Evolutionary conservation across 2,113 vertebrate species (phyloP).

Genomic region (Opisthocomus hoazin): DNA sequence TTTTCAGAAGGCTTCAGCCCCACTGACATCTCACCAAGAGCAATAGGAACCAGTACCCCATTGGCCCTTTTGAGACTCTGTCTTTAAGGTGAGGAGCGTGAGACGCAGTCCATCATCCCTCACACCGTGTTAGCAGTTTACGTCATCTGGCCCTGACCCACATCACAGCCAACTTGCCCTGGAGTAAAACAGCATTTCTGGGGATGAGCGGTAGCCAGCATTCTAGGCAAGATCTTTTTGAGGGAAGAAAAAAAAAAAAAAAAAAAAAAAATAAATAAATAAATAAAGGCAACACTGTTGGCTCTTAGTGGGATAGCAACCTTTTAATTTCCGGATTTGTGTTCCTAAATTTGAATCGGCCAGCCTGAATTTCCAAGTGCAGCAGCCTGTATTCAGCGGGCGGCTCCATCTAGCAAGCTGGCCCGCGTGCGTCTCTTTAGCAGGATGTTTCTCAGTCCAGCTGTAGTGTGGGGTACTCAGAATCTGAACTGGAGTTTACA

Average conservation of each 20-base stretch:
- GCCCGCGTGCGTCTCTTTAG: constrained; percentile 36
- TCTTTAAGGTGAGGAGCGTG: background rate
- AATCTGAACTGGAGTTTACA: constrained; percentile 72
- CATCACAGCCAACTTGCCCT: background rate
- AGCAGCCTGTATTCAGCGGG: constrained; percentile 60
- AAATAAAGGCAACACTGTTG: constrained; percentile 23
- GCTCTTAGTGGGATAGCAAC: constrained; percentile 61
- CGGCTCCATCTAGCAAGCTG: constrained; percentile 29
- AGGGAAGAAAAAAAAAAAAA: background rate
- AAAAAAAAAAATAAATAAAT: accelerated
- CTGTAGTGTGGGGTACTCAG: constrained; percentile 57
- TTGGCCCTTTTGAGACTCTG: background rate
- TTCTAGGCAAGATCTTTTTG: background rate
- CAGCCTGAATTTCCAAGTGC: constrained; percentile 49
- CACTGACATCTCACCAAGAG: background rate
- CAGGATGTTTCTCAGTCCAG: constrained; percentile 65
- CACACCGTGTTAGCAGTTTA: background rate
- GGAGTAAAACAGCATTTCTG: background rate
- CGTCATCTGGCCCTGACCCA: background rate
- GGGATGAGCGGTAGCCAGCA: background rate
- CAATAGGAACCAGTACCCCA: background rate
- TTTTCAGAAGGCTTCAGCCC: background rate
- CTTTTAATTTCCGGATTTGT: constrained; percentile 61
- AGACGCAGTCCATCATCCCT: background rate
- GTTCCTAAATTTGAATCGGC: constrained; percentile 49